These are phyloP conservation scores for Cochlearius cochlearius DNA, from an alignment of 2,113 vertebrate genomes.

Conservation along the genomic window DNA sequence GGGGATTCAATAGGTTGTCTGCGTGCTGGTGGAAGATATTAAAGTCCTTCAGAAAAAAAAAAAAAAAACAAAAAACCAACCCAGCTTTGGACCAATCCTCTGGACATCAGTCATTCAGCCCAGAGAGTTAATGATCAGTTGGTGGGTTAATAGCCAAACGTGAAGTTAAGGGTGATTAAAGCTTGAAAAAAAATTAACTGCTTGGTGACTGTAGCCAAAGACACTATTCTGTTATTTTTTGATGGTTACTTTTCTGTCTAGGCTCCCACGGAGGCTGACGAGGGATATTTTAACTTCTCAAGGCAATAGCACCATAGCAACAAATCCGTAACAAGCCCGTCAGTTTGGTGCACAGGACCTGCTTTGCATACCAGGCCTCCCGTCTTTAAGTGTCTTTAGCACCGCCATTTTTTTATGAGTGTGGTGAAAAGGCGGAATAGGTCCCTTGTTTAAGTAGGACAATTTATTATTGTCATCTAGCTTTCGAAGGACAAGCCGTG, in stretches of 20 bases:
- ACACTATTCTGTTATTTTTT: background rate
- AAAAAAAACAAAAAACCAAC: background rate
- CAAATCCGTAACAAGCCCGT: background rate
- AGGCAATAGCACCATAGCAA: background rate
- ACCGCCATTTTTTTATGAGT: background rate
- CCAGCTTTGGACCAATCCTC: background rate
- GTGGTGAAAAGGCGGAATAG: background rate
- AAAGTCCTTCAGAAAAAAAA: background rate
- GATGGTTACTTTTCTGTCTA: background rate
- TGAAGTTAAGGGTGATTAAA: conserved; percentile 35
- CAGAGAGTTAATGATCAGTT: background rate
- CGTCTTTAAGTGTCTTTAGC: background rate
- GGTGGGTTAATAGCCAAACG: conserved; percentile 17
- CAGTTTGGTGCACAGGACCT: background rate
- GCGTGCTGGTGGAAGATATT: conserved; percentile 26
- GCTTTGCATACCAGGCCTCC: conserved; percentile 7
- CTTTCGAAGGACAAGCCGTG: background rate
- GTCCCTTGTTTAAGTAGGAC: background rate
- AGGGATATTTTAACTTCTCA: conserved; percentile 4
- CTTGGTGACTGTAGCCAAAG: background rate
- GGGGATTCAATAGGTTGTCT: conserved; percentile 8
- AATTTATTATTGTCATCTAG: background rate
- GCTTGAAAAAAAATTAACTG: background rate
- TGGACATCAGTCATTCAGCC: background rate
- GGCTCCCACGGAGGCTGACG: background rate